Conservation (phyloP, 2,797 vertebrate genomes). For the Sebastes glaucus region DNA sequence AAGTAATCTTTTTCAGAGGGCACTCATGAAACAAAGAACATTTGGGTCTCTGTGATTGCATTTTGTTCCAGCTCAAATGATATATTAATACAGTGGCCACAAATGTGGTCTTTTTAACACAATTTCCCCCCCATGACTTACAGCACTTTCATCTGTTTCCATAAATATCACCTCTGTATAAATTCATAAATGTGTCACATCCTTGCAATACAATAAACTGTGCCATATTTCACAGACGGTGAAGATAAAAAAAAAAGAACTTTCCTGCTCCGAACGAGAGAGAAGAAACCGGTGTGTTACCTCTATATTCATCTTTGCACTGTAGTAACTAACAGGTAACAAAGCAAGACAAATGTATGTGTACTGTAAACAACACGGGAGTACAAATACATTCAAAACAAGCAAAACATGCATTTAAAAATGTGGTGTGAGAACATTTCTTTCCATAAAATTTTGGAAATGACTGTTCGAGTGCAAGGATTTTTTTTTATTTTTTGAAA, state of each 20-base stretch:
- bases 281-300: conserved; percentile 46
- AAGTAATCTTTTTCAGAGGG: conserved; percentile 80
- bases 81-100: conserved; percentile 83
- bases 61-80: conserved; percentile 81
- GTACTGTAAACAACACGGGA: background rate
- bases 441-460: background rate
- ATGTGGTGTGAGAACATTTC: background rate
- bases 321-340: conserved; percentile 29
- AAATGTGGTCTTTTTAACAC: conserved; percentile 84
- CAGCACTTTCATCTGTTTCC: conserved; percentile 83
- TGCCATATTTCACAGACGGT: conserved; percentile 79
- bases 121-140: conserved; percentile 81
- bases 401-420: conserved; percentile 32
- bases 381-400: conserved; percentile 5
- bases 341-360: background rate
- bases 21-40: conserved; percentile 82
- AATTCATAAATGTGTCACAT: conserved; percentile 85
- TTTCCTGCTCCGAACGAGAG: conserved; percentile 38
- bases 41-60: conserved; percentile 81
- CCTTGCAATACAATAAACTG: conserved; percentile 84
- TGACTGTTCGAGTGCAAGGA: background rate
- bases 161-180: conserved; percentile 84
- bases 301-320: conserved; percentile 42
- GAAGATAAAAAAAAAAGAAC: conserved; percentile 56
- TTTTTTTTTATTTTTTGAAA: conserved; percentile 4